Percentiles rank a stretch among this genome's conserved stretches.
These are phyloP conservation scores for Noctua comes DNA, from an alignment of 2,888 invertebrate genomes.

Conservation along the genomic window DNA sequence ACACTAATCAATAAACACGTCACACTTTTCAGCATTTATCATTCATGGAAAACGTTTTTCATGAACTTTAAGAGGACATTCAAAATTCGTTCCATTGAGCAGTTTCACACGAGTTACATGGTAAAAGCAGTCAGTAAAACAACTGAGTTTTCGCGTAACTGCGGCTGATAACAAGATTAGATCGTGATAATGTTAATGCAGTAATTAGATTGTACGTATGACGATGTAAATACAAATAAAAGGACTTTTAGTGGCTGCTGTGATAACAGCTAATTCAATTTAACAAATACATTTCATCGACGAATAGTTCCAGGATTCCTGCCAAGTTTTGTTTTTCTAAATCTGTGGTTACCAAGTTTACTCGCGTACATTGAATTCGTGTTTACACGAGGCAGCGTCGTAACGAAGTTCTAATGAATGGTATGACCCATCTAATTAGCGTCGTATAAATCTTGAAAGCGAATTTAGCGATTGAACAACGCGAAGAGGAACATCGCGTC, in stretches of 20 bases:
- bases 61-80: conserved; percentile 25
- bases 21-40: conserved; percentile 30
- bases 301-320: conserved; percentile 16
- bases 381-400: conserved; percentile 57
- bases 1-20: conserved; percentile 46
- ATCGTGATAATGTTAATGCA: conserved; percentile 66
- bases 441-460: conserved; percentile 58
- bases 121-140: conserved; percentile 52
- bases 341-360: conserved; percentile 40
- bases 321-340: conserved; percentile 40
- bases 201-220: conserved; percentile 65
- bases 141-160: conserved; percentile 57
- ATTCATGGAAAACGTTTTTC: conserved; percentile 29
- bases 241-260: conserved; percentile 34
- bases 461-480: conserved; percentile 49
- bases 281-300: conserved; percentile 30
- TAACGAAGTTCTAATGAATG: conserved; percentile 66
- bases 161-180: conserved; percentile 65
- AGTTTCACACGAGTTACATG: conserved; percentile 25
- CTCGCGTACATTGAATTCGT: conserved; percentile 29
- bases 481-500: conserved; percentile 42
- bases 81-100: conserved; percentile 28
- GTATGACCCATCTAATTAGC: conserved; percentile 63
- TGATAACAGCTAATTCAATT: conserved; percentile 52
- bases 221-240: conserved; percentile 63